A percentile compares a stretch with the other conserved stretches of the same genome.
phyloP scores from a whole-genome alignment of 1,140 invertebrate species.

The Pachyrhynchus sulphureomaculatus region DNA sequence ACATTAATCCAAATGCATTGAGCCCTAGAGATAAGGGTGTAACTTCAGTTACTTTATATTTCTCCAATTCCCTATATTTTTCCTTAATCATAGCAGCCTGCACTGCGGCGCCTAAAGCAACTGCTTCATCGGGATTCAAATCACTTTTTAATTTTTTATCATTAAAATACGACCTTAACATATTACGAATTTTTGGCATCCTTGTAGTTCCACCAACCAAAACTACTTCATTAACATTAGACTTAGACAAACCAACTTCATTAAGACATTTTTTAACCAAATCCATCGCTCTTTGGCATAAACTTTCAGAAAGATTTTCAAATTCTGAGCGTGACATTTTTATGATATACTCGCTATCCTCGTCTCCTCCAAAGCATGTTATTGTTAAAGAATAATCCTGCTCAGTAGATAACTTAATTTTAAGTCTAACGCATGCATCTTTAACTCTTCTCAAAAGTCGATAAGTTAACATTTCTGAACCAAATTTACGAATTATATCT shows the following conservation, averaged over 20 bases:
- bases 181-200: slow-evolving; percentile 59
- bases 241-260: slow-evolving; percentile 6
- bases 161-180: slow-evolving; percentile 56
- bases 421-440: no score
- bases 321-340: slow-evolving; percentile 74
- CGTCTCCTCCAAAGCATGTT: slow-evolving; percentile 79
- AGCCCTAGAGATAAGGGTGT: slow-evolving; percentile 25
- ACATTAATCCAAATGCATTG: slow-evolving; percentile 1
- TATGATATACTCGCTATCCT: slow-evolving; percentile 76
- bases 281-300: slow-evolving; percentile 58
- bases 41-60: slow-evolving; percentile 22
- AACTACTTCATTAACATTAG: slow-evolving; percentile 60
- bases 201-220: slow-evolving; percentile 65
- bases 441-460: not conserved
- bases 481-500: not conserved
- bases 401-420: no score
- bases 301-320: slow-evolving; percentile 66
- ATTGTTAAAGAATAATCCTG: no score
- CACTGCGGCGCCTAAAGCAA: no score
- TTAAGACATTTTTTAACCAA: slow-evolving; percentile 21
- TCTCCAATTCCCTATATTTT: no score
- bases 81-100: no score
- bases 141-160: slow-evolving; percentile 31
- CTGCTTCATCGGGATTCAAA: slow-evolving; percentile 34
- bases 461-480: not conserved